phyloP scores from a whole-genome alignment of 2,888 invertebrate genomes.

The Agrilus biguttatus region DNA sequence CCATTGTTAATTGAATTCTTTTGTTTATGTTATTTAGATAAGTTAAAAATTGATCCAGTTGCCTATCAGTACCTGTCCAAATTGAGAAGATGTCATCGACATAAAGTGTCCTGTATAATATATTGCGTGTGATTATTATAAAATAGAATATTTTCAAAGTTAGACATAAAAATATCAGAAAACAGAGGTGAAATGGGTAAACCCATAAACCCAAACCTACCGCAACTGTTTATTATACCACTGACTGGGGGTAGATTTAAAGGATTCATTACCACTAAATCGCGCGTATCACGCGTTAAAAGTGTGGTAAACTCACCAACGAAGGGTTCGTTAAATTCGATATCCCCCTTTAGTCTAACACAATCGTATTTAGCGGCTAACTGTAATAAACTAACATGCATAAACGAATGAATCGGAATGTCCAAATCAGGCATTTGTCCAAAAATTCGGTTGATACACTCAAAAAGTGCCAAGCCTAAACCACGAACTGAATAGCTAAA shows the following conservation, averaged over 20 bases:
- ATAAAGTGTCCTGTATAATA: too few relatives aligned
- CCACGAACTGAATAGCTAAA: background rate
- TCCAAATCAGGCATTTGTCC: background rate
- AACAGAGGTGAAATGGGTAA: too few relatives aligned
- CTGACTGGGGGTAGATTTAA: background rate
- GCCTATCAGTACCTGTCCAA: too few relatives aligned
- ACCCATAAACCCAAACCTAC: slow-evolving; percentile 2
- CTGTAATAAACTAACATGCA: background rate
- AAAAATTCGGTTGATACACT: background rate
- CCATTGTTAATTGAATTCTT: too few relatives aligned
- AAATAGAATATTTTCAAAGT: too few relatives aligned
- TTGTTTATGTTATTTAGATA: too few relatives aligned
- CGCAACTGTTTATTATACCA: background rate
- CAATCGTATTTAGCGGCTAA: slow-evolving; percentile 1
- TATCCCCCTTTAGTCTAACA: background rate
- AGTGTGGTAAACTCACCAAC: background rate
- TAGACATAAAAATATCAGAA: too few relatives aligned
- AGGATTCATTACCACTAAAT: background rate
- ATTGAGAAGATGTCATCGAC: too few relatives aligned
- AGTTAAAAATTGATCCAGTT: too few relatives aligned
- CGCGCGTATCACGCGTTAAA: background rate
- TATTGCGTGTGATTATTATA: too few relatives aligned
- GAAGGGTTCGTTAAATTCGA: background rate
- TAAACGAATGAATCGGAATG: background rate
- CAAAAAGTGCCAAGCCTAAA: background rate